phyloP scores from a whole-genome alignment of 2,888 invertebrate genomes.

The Argynnis bischoffii region DNA sequence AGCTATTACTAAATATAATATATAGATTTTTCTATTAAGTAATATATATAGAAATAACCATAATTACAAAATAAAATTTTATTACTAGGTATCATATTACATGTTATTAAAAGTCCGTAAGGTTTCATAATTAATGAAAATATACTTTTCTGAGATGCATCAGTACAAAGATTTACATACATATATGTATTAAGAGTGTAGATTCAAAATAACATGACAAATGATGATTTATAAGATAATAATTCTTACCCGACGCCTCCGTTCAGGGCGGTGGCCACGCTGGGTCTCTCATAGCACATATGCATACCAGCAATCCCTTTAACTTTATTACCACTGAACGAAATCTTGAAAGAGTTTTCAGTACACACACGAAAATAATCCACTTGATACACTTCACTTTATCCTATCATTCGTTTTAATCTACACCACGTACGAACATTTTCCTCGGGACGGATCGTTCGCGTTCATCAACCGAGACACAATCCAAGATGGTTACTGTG shows the following conservation, averaged over 20 bases:
- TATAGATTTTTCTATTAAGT: constrained; percentile 1
- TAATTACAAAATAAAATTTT: constrained; percentile 4
- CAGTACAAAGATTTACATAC: too few relatives aligned
- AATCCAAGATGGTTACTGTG: constrained; percentile 46
- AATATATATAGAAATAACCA: not conserved
- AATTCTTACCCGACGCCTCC: constrained; percentile 70
- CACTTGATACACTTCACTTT: constrained; percentile 42
- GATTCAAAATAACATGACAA: constrained; percentile 12
- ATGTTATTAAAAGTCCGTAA: too few relatives aligned
- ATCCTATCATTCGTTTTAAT: constrained; percentile 49
- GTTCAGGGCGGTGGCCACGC: constrained; percentile 75
- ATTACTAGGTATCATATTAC: not conserved
- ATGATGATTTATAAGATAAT: not conserved
- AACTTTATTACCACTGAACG: constrained; percentile 54
- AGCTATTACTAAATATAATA: constrained; percentile 14
- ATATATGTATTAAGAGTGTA: not conserved
- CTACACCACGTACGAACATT: constrained; percentile 77
- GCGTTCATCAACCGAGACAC: constrained; percentile 49
- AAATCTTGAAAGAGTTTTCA: constrained; percentile 48
- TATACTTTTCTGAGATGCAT: too few relatives aligned
- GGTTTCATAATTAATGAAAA: too few relatives aligned
- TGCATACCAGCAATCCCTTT: constrained; percentile 72
- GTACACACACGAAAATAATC: constrained; percentile 41
- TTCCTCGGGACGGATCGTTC: constrained; percentile 44
- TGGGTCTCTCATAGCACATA: constrained; percentile 79